Conservation (phyloP, 2,113 vertebrate genomes). For the Pollimyrus isidori region DNA sequence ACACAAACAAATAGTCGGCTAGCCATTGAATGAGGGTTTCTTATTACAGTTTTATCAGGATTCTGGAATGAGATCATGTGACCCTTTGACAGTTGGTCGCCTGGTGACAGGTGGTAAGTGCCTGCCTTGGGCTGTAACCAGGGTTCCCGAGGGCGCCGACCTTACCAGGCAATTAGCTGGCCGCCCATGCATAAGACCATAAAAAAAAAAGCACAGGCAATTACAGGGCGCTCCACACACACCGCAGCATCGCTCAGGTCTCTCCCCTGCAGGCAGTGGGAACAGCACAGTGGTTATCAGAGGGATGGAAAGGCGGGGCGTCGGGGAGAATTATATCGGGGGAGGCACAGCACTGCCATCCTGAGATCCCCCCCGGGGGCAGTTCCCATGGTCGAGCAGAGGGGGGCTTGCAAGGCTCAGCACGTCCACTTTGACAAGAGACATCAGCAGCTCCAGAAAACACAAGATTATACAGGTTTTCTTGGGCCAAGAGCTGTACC, state of each 20-base stretch:
- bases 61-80: not conserved
- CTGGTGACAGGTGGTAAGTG: constrained; percentile 6
- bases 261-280: constrained; percentile 40
- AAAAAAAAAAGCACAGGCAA: constrained; percentile 35
- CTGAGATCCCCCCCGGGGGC: constrained; percentile 59
- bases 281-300: constrained; percentile 36
- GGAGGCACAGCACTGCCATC: constrained; percentile 40
- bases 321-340: constrained; percentile 55
- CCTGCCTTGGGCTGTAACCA: constrained; percentile 23
- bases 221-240: constrained; percentile 31
- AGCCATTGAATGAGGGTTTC: constrained; percentile 4
- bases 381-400: constrained; percentile 62
- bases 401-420: constrained; percentile 40
- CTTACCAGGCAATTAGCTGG: constrained; percentile 29
- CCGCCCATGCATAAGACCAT: constrained; percentile 32
- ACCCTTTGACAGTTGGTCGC: not conserved
- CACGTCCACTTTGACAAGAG: constrained; percentile 29
- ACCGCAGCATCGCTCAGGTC: constrained; percentile 21
- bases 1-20: constrained; percentile 23
- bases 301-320: constrained; percentile 57
- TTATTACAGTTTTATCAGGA: not conserved
- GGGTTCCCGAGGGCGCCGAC: not conserved
- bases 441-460: constrained; percentile 10
- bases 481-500: not conserved
- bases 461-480: not conserved